These are phyloP conservation scores for Caradrina kadenii DNA, from an alignment of 2,888 invertebrate species.

Conservation along the genomic window DNA sequence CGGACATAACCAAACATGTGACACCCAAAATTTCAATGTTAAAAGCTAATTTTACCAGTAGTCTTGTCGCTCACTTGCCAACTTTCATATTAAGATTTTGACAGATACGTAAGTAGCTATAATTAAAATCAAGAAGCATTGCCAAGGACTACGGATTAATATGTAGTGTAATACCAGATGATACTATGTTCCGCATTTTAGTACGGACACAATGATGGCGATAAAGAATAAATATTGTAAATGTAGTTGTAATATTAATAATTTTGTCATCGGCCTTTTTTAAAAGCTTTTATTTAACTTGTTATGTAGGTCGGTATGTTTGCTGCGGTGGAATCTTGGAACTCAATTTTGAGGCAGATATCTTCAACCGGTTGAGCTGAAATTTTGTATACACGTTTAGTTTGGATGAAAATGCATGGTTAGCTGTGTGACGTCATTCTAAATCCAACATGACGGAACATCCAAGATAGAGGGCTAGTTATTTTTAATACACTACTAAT, in stretches of 20 bases:
- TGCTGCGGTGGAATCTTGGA: no score
- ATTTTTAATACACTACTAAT: no score
- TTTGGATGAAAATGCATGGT: no score
- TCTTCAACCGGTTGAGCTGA: no score
- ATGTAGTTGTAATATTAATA: background rate
- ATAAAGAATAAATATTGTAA: constrained; percentile 13
- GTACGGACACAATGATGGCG: background rate
- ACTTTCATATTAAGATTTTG: constrained; percentile 83
- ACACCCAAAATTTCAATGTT: constrained; percentile 79
- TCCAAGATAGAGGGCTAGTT: no score
- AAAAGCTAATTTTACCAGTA: constrained; percentile 80
- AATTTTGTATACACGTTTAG: no score
- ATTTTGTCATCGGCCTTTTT: background rate
- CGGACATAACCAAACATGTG: constrained; percentile 61
- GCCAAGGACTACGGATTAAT: constrained; percentile 79
- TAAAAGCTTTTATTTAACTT: no score
- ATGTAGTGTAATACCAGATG: constrained; percentile 31
- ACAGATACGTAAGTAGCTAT: constrained; percentile 85
- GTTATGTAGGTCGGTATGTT: no score
- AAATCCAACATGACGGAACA: no score
- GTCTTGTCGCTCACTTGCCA: constrained; percentile 84
- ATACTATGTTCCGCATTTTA: constrained; percentile 43
- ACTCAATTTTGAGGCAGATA: no score
- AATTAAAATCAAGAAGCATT: constrained; percentile 87
- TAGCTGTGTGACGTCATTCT: no score